phyloP scores from a whole-genome alignment of 2,888 invertebrate genomes.

The Hypercompe scribonia region DNA sequence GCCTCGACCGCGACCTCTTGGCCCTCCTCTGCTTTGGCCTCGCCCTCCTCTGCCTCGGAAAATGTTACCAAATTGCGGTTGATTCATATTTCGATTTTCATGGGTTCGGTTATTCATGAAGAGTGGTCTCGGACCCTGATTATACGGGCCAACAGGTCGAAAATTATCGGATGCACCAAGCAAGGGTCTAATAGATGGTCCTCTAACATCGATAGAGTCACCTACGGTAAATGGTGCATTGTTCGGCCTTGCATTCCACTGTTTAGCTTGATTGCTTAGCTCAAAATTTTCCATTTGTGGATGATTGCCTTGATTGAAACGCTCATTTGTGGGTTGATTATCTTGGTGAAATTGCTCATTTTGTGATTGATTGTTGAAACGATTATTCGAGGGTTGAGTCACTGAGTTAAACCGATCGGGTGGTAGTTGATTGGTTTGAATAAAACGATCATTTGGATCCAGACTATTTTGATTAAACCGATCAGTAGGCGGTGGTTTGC shows the following conservation, averaged over 20 bases:
- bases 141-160: conserved; percentile 38
- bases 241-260: conserved; percentile 21
- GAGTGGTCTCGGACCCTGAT: conserved; percentile 45
- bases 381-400: conserved; percentile 8
- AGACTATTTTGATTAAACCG: conserved; percentile 4
- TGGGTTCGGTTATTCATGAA: conserved; percentile 59
- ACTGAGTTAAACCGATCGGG: conserved; percentile 10
- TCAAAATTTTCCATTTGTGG: conserved; percentile 3
- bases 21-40: conserved; percentile 57
- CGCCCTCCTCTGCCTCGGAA: conserved; percentile 63
- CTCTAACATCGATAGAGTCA: conserved; percentile 24
- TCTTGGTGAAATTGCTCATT: conserved; percentile 9
- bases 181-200: conserved; percentile 19
- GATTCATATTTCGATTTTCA: conserved; percentile 48
- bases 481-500: conserved; percentile 19
- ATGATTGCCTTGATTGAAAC: conserved; percentile 11
- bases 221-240: background rate
- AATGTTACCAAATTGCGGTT: conserved; percentile 55
- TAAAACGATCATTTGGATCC: conserved; percentile 1
- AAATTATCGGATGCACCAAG: conserved; percentile 29
- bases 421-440: background rate
- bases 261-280: conserved; percentile 12
- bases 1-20: conserved; percentile 68
- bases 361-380: conserved; percentile 6
- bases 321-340: conserved; percentile 1